phyloP scores from a whole-genome alignment of 2,113 vertebrate genomes.

The Poeciliopsis retropinna region DNA sequence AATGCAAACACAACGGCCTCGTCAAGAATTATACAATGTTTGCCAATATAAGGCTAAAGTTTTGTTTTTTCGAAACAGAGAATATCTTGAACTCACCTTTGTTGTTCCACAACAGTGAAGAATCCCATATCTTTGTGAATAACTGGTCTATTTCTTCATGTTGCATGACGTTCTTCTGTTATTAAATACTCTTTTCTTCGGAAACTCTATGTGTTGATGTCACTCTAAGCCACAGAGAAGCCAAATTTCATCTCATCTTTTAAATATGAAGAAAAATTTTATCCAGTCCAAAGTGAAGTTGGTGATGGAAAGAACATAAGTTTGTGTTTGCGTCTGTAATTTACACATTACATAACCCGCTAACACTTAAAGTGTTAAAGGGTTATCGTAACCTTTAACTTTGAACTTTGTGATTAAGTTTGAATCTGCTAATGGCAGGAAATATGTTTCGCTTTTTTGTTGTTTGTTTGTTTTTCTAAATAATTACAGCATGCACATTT shows the following conservation, averaged over 20 bases:
- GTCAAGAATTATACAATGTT: no score
- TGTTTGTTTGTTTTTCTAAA: neutral
- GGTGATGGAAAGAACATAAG: neutral
- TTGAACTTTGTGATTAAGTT: neutral
- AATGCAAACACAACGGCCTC: no score
- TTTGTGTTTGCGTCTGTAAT: neutral
- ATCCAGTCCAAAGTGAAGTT: neutral
- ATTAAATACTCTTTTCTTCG: neutral
- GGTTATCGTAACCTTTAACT: constrained; percentile 2
- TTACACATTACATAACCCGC: no score
- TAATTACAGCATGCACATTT: neutral
- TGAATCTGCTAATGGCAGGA: neutral
- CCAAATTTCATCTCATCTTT: neutral
- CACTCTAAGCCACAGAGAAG: neutral
- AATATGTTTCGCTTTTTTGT: neutral
- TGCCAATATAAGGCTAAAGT: neutral
- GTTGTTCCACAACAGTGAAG: neutral
- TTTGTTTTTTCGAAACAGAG: neutral
- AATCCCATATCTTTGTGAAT: neutral
- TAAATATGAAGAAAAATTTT: neutral
- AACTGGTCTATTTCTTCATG: neutral
- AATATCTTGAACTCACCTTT: neutral
- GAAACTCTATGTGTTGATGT: neutral
- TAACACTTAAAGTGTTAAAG: neutral
- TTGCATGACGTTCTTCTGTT: neutral